A percentile compares a stretch with the other conserved stretches of the same genome.
Conservation (phyloP, 2,888 invertebrate genomes). For the Pachliopta kotzebuea region DNA sequence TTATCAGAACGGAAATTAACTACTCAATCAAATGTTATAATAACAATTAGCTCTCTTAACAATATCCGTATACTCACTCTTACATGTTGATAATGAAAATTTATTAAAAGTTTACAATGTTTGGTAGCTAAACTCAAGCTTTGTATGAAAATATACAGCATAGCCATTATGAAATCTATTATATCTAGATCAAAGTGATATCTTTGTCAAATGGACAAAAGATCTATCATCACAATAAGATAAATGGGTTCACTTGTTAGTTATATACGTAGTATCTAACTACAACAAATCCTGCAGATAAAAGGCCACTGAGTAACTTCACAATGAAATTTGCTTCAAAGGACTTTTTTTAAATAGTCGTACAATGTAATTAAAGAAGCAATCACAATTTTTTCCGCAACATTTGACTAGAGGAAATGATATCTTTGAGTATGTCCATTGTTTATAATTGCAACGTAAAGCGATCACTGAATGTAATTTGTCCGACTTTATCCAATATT, state of each 20-base stretch:
- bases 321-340: slow-evolving; percentile 35
- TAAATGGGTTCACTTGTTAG: slow-evolving; percentile 9
- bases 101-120: neutral
- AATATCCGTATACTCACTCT: slow-evolving; percentile 17
- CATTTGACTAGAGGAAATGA: slow-evolving; percentile 27
- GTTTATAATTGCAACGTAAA: slow-evolving; percentile 10
- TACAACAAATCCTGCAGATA: slow-evolving; percentile 40
- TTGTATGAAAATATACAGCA: slow-evolving; percentile 17
- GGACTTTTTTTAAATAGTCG: slow-evolving; percentile 28
- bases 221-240: slow-evolving; percentile 5
- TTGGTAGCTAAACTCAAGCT: neutral
- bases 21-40: slow-evolving; percentile 4
- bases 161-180: slow-evolving; percentile 13
- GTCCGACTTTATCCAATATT: slow-evolving; percentile 8
- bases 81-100: neutral
- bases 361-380: neutral
- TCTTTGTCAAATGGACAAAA: slow-evolving; percentile 11
- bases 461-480: neutral
- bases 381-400: slow-evolving; percentile 11
- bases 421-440: slow-evolving; percentile 2
- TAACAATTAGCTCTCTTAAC: slow-evolving; percentile 11
- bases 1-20: neutral
- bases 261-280: slow-evolving; percentile 31
- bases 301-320: slow-evolving; percentile 47
- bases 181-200: neutral